These are phyloP conservation scores for Agrochola lychnidis DNA, from an alignment of 2,888 invertebrate species.

Conservation along the genomic window DNA sequence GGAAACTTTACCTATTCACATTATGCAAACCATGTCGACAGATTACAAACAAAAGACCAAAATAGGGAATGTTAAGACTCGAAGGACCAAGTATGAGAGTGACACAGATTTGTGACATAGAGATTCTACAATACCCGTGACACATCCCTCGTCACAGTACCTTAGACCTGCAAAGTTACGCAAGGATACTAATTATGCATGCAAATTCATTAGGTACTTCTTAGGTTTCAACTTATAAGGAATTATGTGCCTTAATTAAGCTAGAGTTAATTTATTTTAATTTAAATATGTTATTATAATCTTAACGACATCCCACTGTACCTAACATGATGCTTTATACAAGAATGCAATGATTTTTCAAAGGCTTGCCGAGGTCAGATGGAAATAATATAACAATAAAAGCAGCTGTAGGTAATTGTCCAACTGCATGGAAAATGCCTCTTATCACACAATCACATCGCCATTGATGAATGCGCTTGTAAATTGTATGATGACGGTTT, in stretches of 20 bases:
- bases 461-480: not conserved
- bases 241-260: constrained; percentile 44
- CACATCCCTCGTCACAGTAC: constrained; percentile 16
- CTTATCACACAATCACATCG: not conserved
- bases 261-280: constrained; percentile 34
- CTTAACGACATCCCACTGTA: constrained; percentile 3
- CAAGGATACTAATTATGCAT: constrained; percentile 62
- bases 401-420: constrained; percentile 19
- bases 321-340: constrained; percentile 1
- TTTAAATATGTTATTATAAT: constrained; percentile 43
- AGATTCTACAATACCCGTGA: constrained; percentile 10
- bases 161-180: constrained; percentile 47
- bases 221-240: constrained; percentile 55
- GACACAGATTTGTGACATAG: constrained; percentile 1
- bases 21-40: constrained; percentile 34
- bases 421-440: constrained; percentile 20
- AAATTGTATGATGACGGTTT: not conserved
- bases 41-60: constrained; percentile 32
- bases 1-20: constrained; percentile 44
- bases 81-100: constrained; percentile 45
- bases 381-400: constrained; percentile 34
- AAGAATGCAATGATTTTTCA: constrained; percentile 38
- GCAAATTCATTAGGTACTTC: constrained; percentile 69
- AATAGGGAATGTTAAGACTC: constrained; percentile 64
- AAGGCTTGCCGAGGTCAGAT: constrained; percentile 30